phyloP scores from a whole-genome alignment of 2,888 invertebrate genomes.

The Lasioglossum zephyrum region DNA sequence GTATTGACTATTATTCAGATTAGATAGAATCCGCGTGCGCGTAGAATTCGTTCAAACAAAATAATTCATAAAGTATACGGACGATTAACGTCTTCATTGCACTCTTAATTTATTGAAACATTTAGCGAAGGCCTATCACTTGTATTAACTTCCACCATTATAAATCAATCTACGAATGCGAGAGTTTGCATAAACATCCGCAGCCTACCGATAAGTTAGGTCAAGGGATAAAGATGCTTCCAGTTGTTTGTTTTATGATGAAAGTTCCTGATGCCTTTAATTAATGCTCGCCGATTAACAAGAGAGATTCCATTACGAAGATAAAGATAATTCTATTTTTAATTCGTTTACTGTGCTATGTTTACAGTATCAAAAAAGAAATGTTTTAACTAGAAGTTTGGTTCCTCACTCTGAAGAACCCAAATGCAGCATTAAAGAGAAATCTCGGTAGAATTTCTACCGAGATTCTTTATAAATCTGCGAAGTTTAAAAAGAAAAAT shows the following conservation, averaged over 20 bases:
- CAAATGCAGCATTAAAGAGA: background rate
- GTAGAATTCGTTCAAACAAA: background rate
- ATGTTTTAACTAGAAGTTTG: background rate
- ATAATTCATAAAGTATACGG: background rate
- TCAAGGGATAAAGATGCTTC: background rate
- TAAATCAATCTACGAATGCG: background rate
- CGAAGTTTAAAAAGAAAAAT: background rate
- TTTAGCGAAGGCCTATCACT: background rate
- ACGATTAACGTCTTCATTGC: background rate
- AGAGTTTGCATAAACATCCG: background rate
- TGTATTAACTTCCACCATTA: background rate
- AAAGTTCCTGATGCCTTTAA: background rate
- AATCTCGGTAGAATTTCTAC: background rate
- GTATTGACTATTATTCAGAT: background rate
- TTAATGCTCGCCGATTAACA: background rate
- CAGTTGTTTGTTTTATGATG: background rate
- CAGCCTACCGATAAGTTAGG: background rate
- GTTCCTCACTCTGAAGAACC: background rate
- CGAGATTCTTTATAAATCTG: background rate
- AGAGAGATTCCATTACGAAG: background rate
- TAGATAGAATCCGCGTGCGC: background rate
- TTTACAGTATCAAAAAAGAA: background rate
- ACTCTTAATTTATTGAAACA: background rate
- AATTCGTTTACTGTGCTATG: background rate
- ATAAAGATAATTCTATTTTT: background rate